Evolutionary conservation across 2,797 vertebrate genomes (phyloP), one percentile per base, ranked within the genome.

Genomic region (Pseudochirops corinnae): DNA sequence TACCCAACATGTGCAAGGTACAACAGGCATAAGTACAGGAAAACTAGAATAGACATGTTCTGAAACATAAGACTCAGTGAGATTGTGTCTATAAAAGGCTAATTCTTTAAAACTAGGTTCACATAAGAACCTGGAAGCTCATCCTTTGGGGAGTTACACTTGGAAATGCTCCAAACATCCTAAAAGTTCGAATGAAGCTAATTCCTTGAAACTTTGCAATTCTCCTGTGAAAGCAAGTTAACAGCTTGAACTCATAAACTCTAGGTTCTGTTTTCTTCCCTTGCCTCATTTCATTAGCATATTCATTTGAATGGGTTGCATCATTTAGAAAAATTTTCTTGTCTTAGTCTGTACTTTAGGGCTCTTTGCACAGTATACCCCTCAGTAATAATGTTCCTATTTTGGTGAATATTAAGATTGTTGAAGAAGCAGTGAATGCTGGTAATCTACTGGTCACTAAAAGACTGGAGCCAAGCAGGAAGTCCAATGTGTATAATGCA

Each of bases 251-350:
- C 87, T 94, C 56, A 24, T 91, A 90, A 93, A 96, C 74, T 21
- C 60, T n/a, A 91, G 74, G 74, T 91, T 55, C 10, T 24, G 28
- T 67, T 62, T 24, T 74, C 56, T 93, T 3, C 56, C 93, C 67
- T 92, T 87, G 1, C n/a, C 60, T 93, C 13, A 6, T 58, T 67
- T 96, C 96, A 94, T 96, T 94, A 97, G 60, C 94, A 94, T 11
- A 94, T 90, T 90, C 87, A 95, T 92, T 91, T 24, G 92, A 98
- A 95, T 95, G 97, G 96, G 94, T 87, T 13, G 90, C 67, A 56
- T 55, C 94, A 96, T 93, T 95, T 95, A 90, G 97, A 96, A 97
- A 5, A 67, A 91, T 1, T 94, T 97, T 13, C 2, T 18, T 94
- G 26, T 46, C 33, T 82, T 94, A 28, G 11, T 82, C 93, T 92